Evolutionary conservation across 2,888 invertebrate species (phyloP), one percentile per base, ranked within the genome.

Genomic region (Tenthredo amoena): DNA sequence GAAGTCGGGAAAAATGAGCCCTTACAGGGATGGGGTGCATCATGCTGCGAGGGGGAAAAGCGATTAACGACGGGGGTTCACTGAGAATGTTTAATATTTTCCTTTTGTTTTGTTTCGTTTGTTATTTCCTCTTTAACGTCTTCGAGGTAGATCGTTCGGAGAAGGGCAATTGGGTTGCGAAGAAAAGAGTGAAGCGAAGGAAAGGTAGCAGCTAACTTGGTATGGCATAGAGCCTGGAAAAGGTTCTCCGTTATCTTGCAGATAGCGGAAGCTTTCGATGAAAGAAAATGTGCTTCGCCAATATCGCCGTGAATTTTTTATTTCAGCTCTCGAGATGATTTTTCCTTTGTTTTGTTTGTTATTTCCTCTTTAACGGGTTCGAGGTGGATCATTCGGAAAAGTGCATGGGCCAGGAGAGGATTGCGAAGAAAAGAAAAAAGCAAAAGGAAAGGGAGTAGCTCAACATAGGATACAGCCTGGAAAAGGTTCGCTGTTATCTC

Each of bases 291-390:
- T 62, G 62, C 58, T 62, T 58, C 21, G 79, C 58, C 62, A 81
- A 81, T 81, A 81, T 81, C 79, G 79, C 12, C 40, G 50, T 81
- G 79, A 81, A 81, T 81, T 81, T 37, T 81, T 81, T 81, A 81
- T 81, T 62, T 40, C 62, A 62, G 15, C 40, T 40, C 62, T 62
- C 79, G 40, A 26, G 62, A 81, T 81, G 79, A 81, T 55, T 31
- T 47, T 50, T 26, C 76, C 43, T 21, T 76, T 50, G 31, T 76
- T 76, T 47, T 55, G 58, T 79, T 79, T 79, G 77, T 79, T 79
- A 58, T 79, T 79, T 55, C 37, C 77, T 37, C 76, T 76, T 76
- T 76, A 76, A 76, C 76, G 76, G 40, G 43, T 76, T 31, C 76
- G 47, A 9, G 47, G 74, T 26, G 12, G 43, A 74, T 43, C 71